These are phyloP conservation scores for Pluvianellus socialis DNA, from an alignment of 2,113 vertebrate species.

Conservation along the genomic window DNA sequence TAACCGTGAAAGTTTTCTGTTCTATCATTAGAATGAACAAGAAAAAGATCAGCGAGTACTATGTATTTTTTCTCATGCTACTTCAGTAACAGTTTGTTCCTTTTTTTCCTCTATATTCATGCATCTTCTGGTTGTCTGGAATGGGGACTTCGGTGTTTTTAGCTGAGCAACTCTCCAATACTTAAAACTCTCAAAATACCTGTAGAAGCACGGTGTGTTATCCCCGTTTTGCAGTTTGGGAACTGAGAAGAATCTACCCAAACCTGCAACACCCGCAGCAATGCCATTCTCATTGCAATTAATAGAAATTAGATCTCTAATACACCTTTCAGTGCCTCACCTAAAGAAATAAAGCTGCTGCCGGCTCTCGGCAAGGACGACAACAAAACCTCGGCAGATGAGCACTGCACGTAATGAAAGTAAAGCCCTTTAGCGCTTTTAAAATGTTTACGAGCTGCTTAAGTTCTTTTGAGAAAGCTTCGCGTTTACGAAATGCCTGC, in stretches of 20 bases:
- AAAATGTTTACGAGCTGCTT: not conserved
- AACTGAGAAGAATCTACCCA: not conserved
- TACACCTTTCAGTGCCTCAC: not conserved
- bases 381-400: not conserved
- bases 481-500: not conserved
- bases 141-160: not conserved
- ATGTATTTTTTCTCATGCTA: not conserved
- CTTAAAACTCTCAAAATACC: not conserved
- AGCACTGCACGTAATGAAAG: not conserved
- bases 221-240: not conserved
- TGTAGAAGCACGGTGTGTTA: not conserved
- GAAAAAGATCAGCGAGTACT: not conserved
- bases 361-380: not conserved
- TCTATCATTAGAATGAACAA: not conserved
- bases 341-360: not conserved
- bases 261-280: rapidly evolving
- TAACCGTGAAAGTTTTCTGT: not conserved
- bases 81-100: not conserved
- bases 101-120: not conserved
- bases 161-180: not conserved
- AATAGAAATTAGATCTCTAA: not conserved
- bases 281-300: not conserved
- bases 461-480: not conserved
- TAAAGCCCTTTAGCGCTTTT: not conserved
- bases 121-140: not conserved